Base-by-base conservation (phyloP, 2,888 invertebrate species). In the Hypomecis punctinalis region DNA sequence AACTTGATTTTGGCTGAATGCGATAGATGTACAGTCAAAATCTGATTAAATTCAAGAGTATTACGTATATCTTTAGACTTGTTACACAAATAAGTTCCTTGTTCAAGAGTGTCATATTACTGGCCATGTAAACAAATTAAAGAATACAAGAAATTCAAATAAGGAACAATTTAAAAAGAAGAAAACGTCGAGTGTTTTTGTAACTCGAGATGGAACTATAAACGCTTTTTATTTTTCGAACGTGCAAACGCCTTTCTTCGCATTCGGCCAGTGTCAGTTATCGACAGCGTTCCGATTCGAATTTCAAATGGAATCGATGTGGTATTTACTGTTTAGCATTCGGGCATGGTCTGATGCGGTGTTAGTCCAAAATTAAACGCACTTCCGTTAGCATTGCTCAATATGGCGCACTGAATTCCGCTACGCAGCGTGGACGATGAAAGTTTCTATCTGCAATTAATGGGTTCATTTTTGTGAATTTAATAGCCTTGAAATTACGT, bases 361-460 rank as follows among this genome's bases (percentile, higher is more conserved):
- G 81, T 81, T 82, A 52, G 37, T 83, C 84, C 85, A 84, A 85
- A 87, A 81, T 84, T 83, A 83, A 78, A 83, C 76, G 71, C 56
- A 77, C 85, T 84, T 86, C 87, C 86, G 84, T 60, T 65, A 42
- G 48, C 69, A 77, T 79, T 81, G 73, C 78, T 74, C 75, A 79
- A 80, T 76, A 64, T 60, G 64, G 78, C 68, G 58, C 68, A 74
- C 66, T 52, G 71, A 72, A 76, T 78, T 68, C 76, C 74, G 76
- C 72, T 77, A 52, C 51, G 51, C 45, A 49, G 37, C 37, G 35
- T 42, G 53, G 11, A 54, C 43, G 35, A 40, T 42, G n/a, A 54
- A 54, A 54, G 35, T 54, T 45, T 54, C 0, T 54, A 43, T 55
- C 9, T 55, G 10, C n/a, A 9, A 52, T 9, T 0, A 52, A 7